Conservation (phyloP, 2,113 vertebrate species). For the Shinisaurus crocodilurus region DNA sequence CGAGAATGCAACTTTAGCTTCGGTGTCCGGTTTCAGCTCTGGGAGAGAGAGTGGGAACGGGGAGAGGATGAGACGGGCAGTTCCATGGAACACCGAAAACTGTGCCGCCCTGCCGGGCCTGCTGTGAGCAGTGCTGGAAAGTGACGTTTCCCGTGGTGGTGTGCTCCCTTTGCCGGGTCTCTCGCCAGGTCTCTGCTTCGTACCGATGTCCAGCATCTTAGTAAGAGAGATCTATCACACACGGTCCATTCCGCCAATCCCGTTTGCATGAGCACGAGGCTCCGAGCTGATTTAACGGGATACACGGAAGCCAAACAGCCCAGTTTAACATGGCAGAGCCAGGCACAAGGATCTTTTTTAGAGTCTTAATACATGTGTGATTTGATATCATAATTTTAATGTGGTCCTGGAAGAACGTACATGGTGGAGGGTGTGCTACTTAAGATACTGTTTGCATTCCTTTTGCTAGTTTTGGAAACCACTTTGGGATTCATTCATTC, state of each 20-base stretch:
- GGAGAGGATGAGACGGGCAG: background rate
- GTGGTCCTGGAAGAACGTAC: background rate
- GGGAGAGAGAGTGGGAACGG: slow-evolving; percentile 5
- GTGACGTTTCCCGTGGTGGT: background rate
- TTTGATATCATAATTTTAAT: slow-evolving; percentile 37
- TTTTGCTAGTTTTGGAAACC: background rate
- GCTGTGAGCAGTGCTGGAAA: background rate
- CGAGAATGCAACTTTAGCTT: slow-evolving; percentile 54
- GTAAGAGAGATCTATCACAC: slow-evolving; percentile 48
- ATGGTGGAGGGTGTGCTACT: background rate
- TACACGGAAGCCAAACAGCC: slow-evolving; percentile 32
- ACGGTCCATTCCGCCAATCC: slow-evolving; percentile 38
- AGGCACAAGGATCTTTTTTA: slow-evolving; percentile 33
- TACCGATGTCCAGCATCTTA: background rate
- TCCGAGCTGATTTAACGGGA: slow-evolving; percentile 32
- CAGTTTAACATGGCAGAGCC: slow-evolving; percentile 32
- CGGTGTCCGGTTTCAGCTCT: slow-evolving; percentile 26
- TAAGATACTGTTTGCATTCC: background rate
- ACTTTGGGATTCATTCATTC: background rate
- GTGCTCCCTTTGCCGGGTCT: background rate
- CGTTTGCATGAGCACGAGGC: slow-evolving; percentile 28
- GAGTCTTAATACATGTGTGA: slow-evolving; percentile 47
- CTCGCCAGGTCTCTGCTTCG: background rate
- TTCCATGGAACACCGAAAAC: background rate
- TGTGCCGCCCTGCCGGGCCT: background rate